Evolutionary conservation across 2,113 vertebrate genomes (phyloP), one percentile per base, ranked within the genome.

Genomic region (Raja brachyura): DNA sequence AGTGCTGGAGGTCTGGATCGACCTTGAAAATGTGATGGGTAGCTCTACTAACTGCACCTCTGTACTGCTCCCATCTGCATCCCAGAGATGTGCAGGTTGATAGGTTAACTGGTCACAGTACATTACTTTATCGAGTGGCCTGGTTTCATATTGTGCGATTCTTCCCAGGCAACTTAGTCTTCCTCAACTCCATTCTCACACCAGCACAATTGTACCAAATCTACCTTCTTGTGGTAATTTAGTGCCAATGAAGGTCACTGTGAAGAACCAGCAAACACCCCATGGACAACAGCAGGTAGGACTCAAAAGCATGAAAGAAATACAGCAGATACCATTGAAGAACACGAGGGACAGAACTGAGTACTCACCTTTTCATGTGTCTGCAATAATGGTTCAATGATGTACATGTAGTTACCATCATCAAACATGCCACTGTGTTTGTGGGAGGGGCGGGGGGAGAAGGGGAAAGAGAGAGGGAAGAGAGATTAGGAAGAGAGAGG

Each of bases 391-490:
- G 98, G 98, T 95, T 99, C 97, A 95, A 99, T 98, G 95, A 97
- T 96, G 94, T 99, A 99, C 93, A 97, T 93, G 16, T 97, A 96
- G 94, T 95, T 94, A 93, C 95, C 96, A 93, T 99, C 98, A 95
- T 99, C 98, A 96, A 99, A 99, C 97, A 98, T 98, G 93, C 98
- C 98, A 94, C 98, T 99, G 95, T 93, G 14, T 2, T 18, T 2
- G 18, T 20, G 70, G 3, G 14, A 79, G 3, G 77, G 31, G 33
- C 5, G 76, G 76, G 8, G 28, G n/a, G 8, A n/a, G 2, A 39
- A 0, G 6, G n/a, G 0, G n/a, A 8, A 20, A n/a, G 0, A 6
- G 22, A 22, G n/a, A 5, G 2, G 6, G 2, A 20, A 18, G 16
- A 18, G n/a, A 20, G n/a, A 31, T 28, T 8, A 77, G 75, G 31